A percentile compares a stretch with the other conserved stretches of the same genome.
Evolutionary conservation across 2,888 invertebrate genomes (phyloP).

Genomic region (Nysson spinosus): DNA sequence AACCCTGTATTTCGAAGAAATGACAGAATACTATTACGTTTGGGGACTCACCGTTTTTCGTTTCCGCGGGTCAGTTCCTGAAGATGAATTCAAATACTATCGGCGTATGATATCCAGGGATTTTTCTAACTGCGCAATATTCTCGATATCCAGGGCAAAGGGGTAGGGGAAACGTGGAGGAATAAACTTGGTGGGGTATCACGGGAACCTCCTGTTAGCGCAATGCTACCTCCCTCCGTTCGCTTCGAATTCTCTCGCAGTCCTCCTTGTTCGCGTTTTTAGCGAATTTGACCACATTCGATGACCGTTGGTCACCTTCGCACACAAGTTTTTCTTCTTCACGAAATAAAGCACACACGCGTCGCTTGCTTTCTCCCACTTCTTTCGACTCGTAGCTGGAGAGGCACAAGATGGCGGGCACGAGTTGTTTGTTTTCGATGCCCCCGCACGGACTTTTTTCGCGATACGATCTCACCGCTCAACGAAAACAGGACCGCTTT

Average conservation of each 20-base stretch:
- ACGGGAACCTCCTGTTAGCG: constrained; percentile 54
- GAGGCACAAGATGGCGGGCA: constrained; percentile 67
- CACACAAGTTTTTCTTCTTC: constrained; percentile 13
- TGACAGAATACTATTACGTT: neutral
- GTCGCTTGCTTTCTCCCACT: constrained; percentile 29
- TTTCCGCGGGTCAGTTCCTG: constrained; percentile 32
- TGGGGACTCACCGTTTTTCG: constrained; percentile 25
- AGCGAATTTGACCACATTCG: constrained; percentile 67
- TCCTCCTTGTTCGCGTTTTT: constrained; percentile 56
- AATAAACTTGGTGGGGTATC: constrained; percentile 50
- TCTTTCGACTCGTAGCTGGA: constrained; percentile 59
- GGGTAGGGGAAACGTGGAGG: constrained; percentile 52
- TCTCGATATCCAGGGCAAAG: constrained; percentile 60
- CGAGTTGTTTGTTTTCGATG: constrained; percentile 65
- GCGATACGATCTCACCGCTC: constrained; percentile 16
- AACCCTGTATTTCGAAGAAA: too few relatives aligned
- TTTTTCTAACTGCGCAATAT: constrained; percentile 72
- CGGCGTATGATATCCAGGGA: constrained; percentile 34
- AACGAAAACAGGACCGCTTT: constrained; percentile 13
- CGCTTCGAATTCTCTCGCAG: constrained; percentile 53
- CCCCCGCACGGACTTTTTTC: constrained; percentile 23
- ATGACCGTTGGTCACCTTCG: constrained; percentile 63
- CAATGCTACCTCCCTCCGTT: constrained; percentile 65
- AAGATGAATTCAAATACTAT: constrained; percentile 40
- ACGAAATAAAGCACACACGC: constrained; percentile 30